Conservation (phyloP, 2,888 invertebrate genomes). For the Hetaerina titia region DNA sequence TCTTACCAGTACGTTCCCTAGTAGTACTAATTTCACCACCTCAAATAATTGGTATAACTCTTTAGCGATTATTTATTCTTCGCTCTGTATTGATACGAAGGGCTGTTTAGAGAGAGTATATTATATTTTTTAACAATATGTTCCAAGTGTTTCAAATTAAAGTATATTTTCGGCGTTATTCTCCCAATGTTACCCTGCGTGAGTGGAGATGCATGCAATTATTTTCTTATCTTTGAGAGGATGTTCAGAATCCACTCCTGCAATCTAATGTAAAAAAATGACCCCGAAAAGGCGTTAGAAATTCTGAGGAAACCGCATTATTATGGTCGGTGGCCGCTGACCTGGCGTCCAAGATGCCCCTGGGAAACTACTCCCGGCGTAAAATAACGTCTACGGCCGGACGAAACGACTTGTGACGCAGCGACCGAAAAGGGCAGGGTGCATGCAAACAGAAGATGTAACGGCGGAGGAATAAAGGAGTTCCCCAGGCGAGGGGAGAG, state of each 20-base stretch:
- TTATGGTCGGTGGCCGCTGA: neutral
- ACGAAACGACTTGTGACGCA: neutral
- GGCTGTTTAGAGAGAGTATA: too few species aligned
- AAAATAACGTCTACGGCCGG: neutral
- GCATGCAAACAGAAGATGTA: neutral
- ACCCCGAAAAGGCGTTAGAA: neutral
- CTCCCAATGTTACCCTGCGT: neutral
- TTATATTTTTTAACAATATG: too few species aligned
- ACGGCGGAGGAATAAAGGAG: neutral
- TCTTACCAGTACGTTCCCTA: too few species aligned
- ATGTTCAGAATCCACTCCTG: neutral
- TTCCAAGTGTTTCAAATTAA: too few species aligned
- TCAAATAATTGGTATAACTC: too few species aligned
- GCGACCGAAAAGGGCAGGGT: neutral
- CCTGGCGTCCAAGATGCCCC: neutral
- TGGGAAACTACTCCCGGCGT: neutral
- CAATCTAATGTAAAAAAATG: neutral
- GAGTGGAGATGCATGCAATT: neutral
- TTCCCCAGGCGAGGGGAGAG: neutral
- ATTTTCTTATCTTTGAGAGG: neutral
- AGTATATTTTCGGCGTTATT: neutral
- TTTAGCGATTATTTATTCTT: too few species aligned
- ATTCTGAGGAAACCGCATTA: neutral
- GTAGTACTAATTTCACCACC: too few species aligned
- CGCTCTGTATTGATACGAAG: too few species aligned